Conservation (phyloP, 2,797 vertebrate species). For the Halcyon badia region DNA sequence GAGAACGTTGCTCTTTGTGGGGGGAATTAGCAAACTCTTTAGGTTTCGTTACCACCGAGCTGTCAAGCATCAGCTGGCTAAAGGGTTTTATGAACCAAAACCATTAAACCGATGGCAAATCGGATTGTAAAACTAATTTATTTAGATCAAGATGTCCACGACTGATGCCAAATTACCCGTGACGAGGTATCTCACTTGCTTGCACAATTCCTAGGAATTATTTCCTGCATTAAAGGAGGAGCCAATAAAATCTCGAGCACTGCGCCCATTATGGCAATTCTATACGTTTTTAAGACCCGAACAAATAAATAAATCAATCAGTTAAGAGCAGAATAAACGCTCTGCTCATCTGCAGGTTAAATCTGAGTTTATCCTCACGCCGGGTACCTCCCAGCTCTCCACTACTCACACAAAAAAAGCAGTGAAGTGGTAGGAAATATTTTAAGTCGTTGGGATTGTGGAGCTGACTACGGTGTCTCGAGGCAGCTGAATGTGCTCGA, state of each 20-base stretch:
- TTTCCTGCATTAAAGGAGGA: background rate
- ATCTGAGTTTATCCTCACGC: fast-evolving
- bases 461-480: background rate
- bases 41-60: background rate
- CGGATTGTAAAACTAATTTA: background rate
- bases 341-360: background rate
- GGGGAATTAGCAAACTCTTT: background rate
- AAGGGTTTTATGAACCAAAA: background rate
- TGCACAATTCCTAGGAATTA: background rate
- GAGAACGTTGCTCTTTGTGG: background rate
- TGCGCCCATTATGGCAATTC: background rate
- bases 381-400: background rate
- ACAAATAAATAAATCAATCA: background rate
- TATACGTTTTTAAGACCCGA: fast-evolving
- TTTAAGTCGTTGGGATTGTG: background rate
- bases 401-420: fast-evolving
- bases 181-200: fast-evolving
- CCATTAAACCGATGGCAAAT: background rate
- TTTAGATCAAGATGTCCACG: background rate
- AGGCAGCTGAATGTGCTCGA: background rate
- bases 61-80: background rate
- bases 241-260: background rate
- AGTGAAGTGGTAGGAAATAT: fast-evolving
- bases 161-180: background rate
- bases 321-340: background rate